Evolutionary conservation across 2,113 vertebrate species (phyloP), one percentile per base, ranked within the genome.

Genomic region (Zeus faber): DNA sequence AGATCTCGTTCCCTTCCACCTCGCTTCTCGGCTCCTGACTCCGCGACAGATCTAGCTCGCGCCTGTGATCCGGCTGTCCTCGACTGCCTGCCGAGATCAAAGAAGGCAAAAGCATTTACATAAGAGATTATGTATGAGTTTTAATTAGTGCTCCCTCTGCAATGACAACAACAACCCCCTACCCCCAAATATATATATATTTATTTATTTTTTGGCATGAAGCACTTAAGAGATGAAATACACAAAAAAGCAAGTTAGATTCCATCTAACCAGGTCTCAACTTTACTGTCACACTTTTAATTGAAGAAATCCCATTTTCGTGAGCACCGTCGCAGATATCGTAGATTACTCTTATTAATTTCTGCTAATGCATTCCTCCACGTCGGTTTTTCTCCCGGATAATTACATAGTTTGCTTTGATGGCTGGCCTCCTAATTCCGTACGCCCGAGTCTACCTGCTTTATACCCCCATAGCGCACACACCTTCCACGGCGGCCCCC

Each of bases 81-180:
- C 58, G 20, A 37, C 58, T 37, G 66, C 74, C 51, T 33, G 49
- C 17, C 16, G 66, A 81, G 74, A 86, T 85, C 75, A 87, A 84
- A 86, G 81, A 54, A 54, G 45, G 41, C 52, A 14, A 64, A 58
- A 70, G 44, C 69, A 86, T 88, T 81, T 77, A 58, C 81, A 84
- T 76, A 72, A 70, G 67, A 84, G 74, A 87, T 86, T 87, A 89
- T 86, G 79, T 80, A 82, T 64, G 72, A 79, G 61, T 74, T 26
- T 70, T 85, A 88, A 87, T 88, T 88, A 81, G 82, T 20, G 73
- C 40, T 65, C 65, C 49, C 50, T 74, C 45, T 21, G 45, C 55
- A 58, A 74, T 59, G 79, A 85, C 83, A 83, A 81, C 67, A 80
- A 40, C 7, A 37, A 37, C 13, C 33, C 33, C 33, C 33, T 14